A percentile compares a stretch with the other conserved stretches of the same genome.
Conservation (phyloP, 2,113 vertebrate genomes). For the Seriola rivoliana region DNA sequence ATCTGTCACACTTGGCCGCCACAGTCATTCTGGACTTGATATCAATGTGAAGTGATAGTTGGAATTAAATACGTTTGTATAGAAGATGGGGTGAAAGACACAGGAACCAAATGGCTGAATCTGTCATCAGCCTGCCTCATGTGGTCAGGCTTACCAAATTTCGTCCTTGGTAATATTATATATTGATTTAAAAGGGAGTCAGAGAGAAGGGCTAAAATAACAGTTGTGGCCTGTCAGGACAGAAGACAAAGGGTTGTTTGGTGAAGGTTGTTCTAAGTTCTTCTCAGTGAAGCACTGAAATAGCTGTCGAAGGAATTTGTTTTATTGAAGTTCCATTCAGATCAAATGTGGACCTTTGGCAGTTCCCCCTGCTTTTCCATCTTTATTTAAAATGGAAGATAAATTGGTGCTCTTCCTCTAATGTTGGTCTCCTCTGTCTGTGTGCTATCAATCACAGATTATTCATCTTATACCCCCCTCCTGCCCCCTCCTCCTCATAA, state of each 20-base stretch:
- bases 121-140: slow-evolving; percentile 62
- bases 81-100: slow-evolving; percentile 38
- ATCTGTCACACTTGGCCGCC: slow-evolving; percentile 32
- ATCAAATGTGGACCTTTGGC: slow-evolving; percentile 88
- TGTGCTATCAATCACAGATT: slow-evolving; percentile 80
- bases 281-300: slow-evolving; percentile 72
- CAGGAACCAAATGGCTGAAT: slow-evolving; percentile 57
- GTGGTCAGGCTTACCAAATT: slow-evolving; percentile 65
- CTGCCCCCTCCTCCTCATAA: background rate
- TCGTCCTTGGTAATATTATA: slow-evolving; percentile 83
- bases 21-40: slow-evolving; percentile 18
- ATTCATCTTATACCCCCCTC: slow-evolving; percentile 10
- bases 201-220: slow-evolving; percentile 69
- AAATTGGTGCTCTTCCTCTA: slow-evolving; percentile 64
- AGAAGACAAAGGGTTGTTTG: slow-evolving; percentile 78
- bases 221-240: slow-evolving; percentile 74
- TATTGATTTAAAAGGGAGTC: slow-evolving; percentile 81
- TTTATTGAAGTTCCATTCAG: slow-evolving; percentile 86
- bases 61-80: slow-evolving; percentile 42
- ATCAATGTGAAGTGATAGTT: slow-evolving; percentile 16
- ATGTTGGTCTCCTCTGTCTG: slow-evolving; percentile 68
- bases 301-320: slow-evolving; percentile 78
- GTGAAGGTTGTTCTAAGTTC: slow-evolving; percentile 61
- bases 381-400: slow-evolving; percentile 88
- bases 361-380: slow-evolving; percentile 83